Evolutionary conservation across 2,888 invertebrate genomes (phyloP).

Genomic region (Chorisops tibialis): DNA sequence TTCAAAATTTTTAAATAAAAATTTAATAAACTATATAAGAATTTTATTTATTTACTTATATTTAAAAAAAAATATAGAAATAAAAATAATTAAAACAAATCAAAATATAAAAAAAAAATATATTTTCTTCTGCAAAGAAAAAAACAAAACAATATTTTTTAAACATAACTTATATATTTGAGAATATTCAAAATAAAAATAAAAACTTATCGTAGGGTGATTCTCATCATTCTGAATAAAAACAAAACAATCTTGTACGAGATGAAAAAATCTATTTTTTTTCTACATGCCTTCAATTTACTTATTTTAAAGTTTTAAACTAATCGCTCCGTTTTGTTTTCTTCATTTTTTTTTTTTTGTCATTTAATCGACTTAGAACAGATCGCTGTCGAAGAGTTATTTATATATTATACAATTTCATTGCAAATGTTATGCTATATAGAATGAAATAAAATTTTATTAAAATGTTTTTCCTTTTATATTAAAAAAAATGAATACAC

Average conservation of each 20-base stretch:
- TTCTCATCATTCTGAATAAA: conserved; percentile 7
- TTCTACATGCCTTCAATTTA: conserved; percentile 23
- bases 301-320: not conserved
- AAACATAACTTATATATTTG: conserved; percentile 6
- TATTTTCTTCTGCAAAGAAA: not conserved
- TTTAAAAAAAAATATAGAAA: not conserved
- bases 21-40: no score
- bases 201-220: conserved; percentile 7
- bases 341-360: no score
- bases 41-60: conserved; percentile 1
- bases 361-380: no score
- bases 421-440: no score
- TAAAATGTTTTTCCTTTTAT: no score
- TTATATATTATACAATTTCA: no score
- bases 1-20: no score
- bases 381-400: no score
- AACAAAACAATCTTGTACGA: not conserved
- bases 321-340: no score
- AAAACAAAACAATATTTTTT: conserved; percentile 15
- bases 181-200: conserved; percentile 13
- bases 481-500: no score
- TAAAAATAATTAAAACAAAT: not conserved
- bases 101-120: not conserved
- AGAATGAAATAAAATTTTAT: no score
- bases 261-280: conserved; percentile 8